Evolutionary conservation across 1,140 invertebrate genomes (phyloP).

Genomic region (Bombus picipes): DNA sequence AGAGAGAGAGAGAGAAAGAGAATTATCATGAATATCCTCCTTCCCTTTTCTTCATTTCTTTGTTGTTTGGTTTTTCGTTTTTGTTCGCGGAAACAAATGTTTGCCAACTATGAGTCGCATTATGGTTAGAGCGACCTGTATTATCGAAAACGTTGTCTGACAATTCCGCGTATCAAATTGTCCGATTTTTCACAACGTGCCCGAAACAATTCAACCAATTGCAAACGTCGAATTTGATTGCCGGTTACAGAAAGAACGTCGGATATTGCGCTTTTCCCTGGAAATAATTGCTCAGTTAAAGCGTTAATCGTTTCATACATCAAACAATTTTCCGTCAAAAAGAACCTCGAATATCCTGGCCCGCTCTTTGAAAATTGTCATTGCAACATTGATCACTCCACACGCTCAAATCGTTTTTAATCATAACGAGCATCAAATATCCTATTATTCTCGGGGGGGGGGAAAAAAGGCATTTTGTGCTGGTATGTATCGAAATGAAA

Average conservation of each 20-base stretch:
- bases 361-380: slow-evolving; percentile 23
- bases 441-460: slow-evolving; percentile 17
- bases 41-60: neutral
- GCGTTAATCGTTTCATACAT: slow-evolving; percentile 50
- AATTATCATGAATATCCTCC: neutral
- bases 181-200: slow-evolving; percentile 18
- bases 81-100: slow-evolving; percentile 5
- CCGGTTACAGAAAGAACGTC: slow-evolving; percentile 49
- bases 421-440: slow-evolving; percentile 26
- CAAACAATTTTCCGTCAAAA: slow-evolving; percentile 46
- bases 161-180: slow-evolving; percentile 24
- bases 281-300: slow-evolving; percentile 55
- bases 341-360: slow-evolving; percentile 24
- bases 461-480: neutral
- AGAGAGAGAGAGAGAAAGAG: neutral
- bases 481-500: neutral
- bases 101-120: neutral
- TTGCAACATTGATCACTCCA: slow-evolving; percentile 19
- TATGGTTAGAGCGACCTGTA: slow-evolving; percentile 3
- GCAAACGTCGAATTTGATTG: slow-evolving; percentile 47
- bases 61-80: neutral
- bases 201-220: slow-evolving; percentile 37
- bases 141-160: slow-evolving; percentile 20
- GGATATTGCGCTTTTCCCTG: slow-evolving; percentile 47
- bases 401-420: slow-evolving; percentile 32